Evolutionary conservation across 2,113 vertebrate genomes (phyloP).

Genomic region (Cynocephalus volans): DNA sequence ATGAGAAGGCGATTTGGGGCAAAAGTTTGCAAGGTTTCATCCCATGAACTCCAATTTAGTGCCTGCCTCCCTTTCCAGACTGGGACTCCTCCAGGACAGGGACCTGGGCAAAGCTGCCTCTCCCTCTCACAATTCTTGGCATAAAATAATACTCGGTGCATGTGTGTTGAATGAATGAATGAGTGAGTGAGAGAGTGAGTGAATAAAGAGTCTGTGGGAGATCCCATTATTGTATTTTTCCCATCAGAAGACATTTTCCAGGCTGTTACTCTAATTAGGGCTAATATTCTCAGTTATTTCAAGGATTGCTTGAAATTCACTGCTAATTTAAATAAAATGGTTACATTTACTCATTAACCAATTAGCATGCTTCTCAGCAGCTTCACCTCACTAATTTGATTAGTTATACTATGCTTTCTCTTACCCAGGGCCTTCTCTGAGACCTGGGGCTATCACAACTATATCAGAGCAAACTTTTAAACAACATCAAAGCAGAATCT

Average conservation of each 20-base stretch:
- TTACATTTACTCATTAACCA: constrained; percentile 80
- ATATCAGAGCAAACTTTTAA: constrained; percentile 1
- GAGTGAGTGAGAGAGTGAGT: constrained; percentile 58
- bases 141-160: background rate
- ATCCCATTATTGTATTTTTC: constrained; percentile 64
- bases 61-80: background rate
- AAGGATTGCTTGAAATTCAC: constrained; percentile 77
- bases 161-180: constrained; percentile 49
- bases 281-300: constrained; percentile 84
- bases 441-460: background rate
- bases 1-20: background rate
- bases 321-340: constrained; percentile 80
- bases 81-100: background rate
- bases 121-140: background rate
- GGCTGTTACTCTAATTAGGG: constrained; percentile 78
- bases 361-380: constrained; percentile 70
- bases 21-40: background rate
- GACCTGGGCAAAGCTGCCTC: background rate
- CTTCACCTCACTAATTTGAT: constrained; percentile 73
- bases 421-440: constrained; percentile 11
- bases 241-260: constrained; percentile 78
- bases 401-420: constrained; percentile 25
- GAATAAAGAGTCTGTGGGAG: constrained; percentile 48
- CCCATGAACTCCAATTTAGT: background rate
- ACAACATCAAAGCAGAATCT: background rate